Evolutionary conservation across 2,113 vertebrate genomes (phyloP).

Genomic region (Paracanthobrama guichenoti): DNA sequence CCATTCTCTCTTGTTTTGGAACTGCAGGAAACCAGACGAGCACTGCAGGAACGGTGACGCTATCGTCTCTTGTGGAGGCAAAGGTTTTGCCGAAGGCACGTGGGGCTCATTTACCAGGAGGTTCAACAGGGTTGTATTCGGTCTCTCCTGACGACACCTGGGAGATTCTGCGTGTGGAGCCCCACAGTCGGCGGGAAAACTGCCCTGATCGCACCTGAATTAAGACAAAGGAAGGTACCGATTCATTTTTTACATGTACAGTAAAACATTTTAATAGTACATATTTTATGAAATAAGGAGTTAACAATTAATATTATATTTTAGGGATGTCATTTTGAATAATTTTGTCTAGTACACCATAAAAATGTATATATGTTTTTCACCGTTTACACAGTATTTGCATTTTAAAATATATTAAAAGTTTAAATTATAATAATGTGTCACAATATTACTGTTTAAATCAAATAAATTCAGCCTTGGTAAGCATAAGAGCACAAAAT

Average conservation of each 20-base stretch:
- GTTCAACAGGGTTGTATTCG: conserved; percentile 82
- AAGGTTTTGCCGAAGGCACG: conserved; percentile 8
- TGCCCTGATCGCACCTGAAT: conserved; percentile 85
- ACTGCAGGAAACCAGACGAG: background rate
- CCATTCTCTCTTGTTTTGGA: background rate
- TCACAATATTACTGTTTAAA: too few species aligned
- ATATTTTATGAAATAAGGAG: background rate
- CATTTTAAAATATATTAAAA: too few species aligned
- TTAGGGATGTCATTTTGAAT: background rate
- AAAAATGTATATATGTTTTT: too few species aligned
- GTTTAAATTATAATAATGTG: too few species aligned
- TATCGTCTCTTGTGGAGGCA: conserved; percentile 20
- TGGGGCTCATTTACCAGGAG: conserved; percentile 65
- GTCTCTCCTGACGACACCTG: conserved; percentile 93
- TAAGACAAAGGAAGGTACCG: background rate
- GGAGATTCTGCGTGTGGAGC: conserved; percentile 86
- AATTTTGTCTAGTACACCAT: background rate
- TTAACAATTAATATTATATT: background rate
- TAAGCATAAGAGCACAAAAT: too few species aligned
- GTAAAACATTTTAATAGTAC: background rate
- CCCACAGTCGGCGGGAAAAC: conserved; percentile 87
- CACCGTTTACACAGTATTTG: background rate
- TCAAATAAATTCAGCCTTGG: too few species aligned
- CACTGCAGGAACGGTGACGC: background rate
- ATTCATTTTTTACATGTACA: background rate